Evolutionary conservation across 2,888 invertebrate genomes (phyloP).

Genomic region (Cepaea hortensis): DNA sequence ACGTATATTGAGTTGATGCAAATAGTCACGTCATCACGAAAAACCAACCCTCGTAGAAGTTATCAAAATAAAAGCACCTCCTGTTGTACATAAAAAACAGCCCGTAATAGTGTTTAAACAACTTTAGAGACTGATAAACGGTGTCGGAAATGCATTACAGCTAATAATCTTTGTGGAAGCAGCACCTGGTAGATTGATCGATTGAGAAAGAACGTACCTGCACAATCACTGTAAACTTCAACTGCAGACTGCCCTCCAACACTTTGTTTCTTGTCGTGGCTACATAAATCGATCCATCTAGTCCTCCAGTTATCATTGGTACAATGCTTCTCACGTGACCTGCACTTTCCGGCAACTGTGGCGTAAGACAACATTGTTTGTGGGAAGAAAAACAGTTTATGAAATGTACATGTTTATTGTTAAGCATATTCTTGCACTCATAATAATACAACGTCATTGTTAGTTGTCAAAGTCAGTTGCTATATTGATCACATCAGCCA

Average conservation of each 20-base stretch:
- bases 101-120: too few relatives aligned
- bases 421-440: not conserved
- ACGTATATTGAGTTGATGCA: too few relatives aligned
- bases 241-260: conserved; percentile 91
- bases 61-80: too few relatives aligned
- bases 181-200: too few relatives aligned
- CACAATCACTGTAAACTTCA: conserved; percentile 87
- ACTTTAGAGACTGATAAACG: too few relatives aligned
- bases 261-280: conserved; percentile 93
- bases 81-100: too few relatives aligned
- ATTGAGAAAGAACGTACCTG: conserved; percentile 58
- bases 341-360: conserved; percentile 84
- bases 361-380: not conserved
- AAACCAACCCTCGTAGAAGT: too few relatives aligned
- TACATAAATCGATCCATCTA: conserved; percentile 92
- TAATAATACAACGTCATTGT: not conserved
- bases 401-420: not conserved
- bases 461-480: too few relatives aligned
- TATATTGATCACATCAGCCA: too few relatives aligned
- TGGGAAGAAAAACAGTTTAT: not conserved
- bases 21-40: too few relatives aligned
- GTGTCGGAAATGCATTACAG: too few relatives aligned
- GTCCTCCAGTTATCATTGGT: conserved; percentile 84
- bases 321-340: conserved; percentile 93
- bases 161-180: too few relatives aligned